Evolutionary conservation across 2,888 invertebrate genomes (phyloP), one percentile per base, ranked within the genome.

Genomic region (Drosophila mimica): DNA sequence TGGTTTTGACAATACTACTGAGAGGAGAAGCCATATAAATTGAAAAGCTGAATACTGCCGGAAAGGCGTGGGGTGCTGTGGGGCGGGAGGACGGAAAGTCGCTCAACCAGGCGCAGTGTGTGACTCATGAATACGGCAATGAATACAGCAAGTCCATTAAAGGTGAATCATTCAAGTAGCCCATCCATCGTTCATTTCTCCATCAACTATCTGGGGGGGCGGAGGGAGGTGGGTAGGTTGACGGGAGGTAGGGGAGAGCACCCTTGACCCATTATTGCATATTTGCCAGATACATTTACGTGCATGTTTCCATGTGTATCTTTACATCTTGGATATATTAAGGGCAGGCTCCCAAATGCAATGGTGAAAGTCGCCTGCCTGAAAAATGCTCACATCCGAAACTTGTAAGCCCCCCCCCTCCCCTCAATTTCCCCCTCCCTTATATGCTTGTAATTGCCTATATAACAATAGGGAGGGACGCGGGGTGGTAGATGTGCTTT

Each of bases 141-240:
- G 48, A 57, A 20, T 49, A 30, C 40, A 15, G 51, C 56, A 25
- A 59, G 62, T 77, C 66, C 77, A 77, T 74, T 77, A 77, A 77
- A 77, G 78, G 77, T 77, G 77, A 77, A 77, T 77, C 77, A 77
- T 77, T 57, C 60, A 30, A 36, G 48, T 66, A 60, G 31, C 28
- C 28, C 57, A 53, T 43, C 38, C 56, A 68, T 48, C 43, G 20
- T n/a, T 4, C 54, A 53, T 43, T 58, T 48, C 43, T 25, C 15
- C 20, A 25, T 25, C 17, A 8, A 17, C 17, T 8, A 25, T 15
- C 7, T 25, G 17, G 46, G 8, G 15, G 36, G n/a, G 2, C 0
- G 20, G 3, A 20, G 20, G 4, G 20, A 1, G 13, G 46, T 13
- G 20, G 20, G 48, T 25, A 2, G 25, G 25, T 25, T 25, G 25